phyloP scores from a whole-genome alignment of 2,797 vertebrate genomes.

The Moxostoma hubbsi region DNA sequence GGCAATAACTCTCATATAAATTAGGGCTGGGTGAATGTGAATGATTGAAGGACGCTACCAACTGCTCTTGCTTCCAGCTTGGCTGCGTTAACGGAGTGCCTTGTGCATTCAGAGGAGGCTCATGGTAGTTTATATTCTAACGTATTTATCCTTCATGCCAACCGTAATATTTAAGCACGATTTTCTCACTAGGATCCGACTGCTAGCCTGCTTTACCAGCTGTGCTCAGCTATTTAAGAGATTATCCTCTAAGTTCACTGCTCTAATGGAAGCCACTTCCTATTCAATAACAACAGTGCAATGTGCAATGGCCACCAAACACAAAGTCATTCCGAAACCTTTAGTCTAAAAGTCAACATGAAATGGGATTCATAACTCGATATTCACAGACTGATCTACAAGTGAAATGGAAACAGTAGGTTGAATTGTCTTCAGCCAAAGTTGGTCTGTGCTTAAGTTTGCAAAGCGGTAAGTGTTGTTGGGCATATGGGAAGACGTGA shows the following conservation, averaged over 20 bases:
- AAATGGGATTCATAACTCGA: not conserved
- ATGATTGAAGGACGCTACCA: conserved; percentile 38
- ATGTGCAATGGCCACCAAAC: not conserved
- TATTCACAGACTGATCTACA: too few relatives aligned
- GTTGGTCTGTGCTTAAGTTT: too few relatives aligned
- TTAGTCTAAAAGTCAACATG: not conserved
- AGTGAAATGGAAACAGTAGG: too few relatives aligned
- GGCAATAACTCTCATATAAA: conserved; percentile 64
- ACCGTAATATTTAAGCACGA: conserved; percentile 47
- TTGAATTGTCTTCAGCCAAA: too few relatives aligned
- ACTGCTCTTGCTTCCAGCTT: conserved; percentile 28
- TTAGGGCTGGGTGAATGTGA: conserved; percentile 31
- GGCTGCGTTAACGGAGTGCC: conserved; percentile 43
- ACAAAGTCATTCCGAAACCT: not conserved
- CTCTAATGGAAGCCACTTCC: conserved; percentile 32
- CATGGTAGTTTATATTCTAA: conserved; percentile 46
- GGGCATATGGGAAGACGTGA: too few relatives aligned
- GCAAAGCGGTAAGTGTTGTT: too few relatives aligned
- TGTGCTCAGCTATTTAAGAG: conserved; percentile 28
- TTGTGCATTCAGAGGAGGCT: conserved; percentile 43
- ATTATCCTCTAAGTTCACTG: conserved; percentile 19
- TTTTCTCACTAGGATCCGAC: conserved; percentile 34
- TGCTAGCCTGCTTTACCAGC: conserved; percentile 37
- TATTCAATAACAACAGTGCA: conserved; percentile 5
- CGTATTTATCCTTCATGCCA: conserved; percentile 54